A percentile compares a stretch with the other conserved stretches of the same genome.
phyloP scores from a whole-genome alignment of 2,113 vertebrate species.

The Atractosteus spatula region DNA sequence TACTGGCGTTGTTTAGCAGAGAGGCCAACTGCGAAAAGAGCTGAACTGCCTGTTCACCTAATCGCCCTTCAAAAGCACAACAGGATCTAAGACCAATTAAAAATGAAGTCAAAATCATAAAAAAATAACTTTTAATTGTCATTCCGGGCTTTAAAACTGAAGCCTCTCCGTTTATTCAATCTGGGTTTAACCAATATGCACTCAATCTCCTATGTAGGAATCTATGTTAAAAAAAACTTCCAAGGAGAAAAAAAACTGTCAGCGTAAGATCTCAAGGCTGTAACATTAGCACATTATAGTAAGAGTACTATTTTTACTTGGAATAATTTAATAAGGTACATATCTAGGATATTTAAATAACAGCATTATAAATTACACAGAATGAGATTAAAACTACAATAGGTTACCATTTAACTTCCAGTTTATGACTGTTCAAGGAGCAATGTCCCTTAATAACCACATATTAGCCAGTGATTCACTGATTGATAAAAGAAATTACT shows the following conservation, averaged over 20 bases:
- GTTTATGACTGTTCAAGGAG: slow-evolving; percentile 7
- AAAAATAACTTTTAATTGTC: no score
- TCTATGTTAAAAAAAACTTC: not conserved
- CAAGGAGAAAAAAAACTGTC: not conserved
- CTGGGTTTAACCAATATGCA: not conserved
- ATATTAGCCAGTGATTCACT: not conserved
- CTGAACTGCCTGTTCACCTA: no score
- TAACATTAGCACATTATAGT: slow-evolving; percentile 14
- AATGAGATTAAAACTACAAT: slow-evolving; percentile 34
- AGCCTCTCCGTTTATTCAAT: no score
- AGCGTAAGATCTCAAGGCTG: slow-evolving; percentile 7
- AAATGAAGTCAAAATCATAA: no score
- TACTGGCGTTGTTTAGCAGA: no score
- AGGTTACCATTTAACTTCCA: slow-evolving; percentile 23
- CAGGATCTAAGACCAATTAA: no score
- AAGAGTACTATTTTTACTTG: not conserved
- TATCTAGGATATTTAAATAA: slow-evolving; percentile 24
- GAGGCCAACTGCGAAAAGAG: no score
- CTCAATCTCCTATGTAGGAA: not conserved
- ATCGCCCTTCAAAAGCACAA: no score
- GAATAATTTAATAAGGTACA: slow-evolving; percentile 24
- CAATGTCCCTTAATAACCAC: not conserved
- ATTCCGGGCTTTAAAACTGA: no score
- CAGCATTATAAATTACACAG: slow-evolving; percentile 4
- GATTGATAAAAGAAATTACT: not conserved